Percentiles rank a stretch among this genome's conserved stretches.
Evolutionary conservation across 2,797 vertebrate species (phyloP).

Genomic region (Trichosurus vulpecula): DNA sequence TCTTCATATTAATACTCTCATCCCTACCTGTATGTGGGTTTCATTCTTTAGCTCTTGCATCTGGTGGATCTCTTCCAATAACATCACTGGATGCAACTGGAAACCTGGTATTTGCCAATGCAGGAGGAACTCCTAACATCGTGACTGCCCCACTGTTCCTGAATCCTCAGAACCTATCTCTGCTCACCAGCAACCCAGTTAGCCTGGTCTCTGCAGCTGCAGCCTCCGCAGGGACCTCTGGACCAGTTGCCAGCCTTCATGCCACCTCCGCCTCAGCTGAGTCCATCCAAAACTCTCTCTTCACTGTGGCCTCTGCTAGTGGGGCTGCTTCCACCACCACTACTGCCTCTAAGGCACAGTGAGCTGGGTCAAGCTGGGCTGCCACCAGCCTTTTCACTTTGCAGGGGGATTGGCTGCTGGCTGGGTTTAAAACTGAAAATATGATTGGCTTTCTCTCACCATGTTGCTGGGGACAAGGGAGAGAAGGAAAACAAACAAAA

Average conservation of each 20-base stretch:
- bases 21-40: conserved; percentile 61
- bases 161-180: conserved; percentile 98
- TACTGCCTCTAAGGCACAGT: conserved; percentile 99
- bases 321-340: conserved; percentile 94
- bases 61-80: conserved; percentile 96
- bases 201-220: conserved; percentile 95
- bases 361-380: conserved; percentile 83
- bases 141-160: conserved; percentile 97
- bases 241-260: conserved; percentile 92
- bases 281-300: conserved; percentile 91
- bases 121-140: conserved; percentile 92
- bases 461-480: conserved; percentile 77
- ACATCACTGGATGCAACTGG: conserved; percentile 95
- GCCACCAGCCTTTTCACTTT: conserved; percentile 70
- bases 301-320: conserved; percentile 89
- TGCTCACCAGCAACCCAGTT: conserved; percentile 98
- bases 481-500: conserved; percentile 70
- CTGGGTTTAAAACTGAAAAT: conserved; percentile 73
- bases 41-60: conserved; percentile 91
- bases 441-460: conserved; percentile 79
- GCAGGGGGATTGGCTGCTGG: conserved; percentile 75
- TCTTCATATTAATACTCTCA: conserved; percentile 65
- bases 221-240: conserved; percentile 87
- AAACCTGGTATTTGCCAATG: conserved; percentile 96
- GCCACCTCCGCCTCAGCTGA: conserved; percentile 89